Evolutionary conservation across 2,888 invertebrate genomes (phyloP).

Genomic region (Liposcelis brunnea): DNA sequence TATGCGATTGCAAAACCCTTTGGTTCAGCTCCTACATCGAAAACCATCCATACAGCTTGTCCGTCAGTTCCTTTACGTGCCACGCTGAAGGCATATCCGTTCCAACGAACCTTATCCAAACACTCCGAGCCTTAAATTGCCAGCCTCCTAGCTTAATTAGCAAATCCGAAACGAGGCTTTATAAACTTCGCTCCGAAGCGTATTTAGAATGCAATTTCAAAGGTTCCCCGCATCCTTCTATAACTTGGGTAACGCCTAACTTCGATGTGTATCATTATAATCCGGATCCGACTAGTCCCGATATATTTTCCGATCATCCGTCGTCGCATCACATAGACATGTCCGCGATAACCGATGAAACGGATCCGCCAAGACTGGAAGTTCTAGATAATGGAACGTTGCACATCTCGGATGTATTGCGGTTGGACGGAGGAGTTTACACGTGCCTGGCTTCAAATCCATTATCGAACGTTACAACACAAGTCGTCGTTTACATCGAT

Average conservation of each 20-base stretch:
- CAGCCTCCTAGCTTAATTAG: conserved; percentile 41
- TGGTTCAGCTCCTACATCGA: conserved; percentile 45
- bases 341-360: conserved; percentile 24
- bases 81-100: conserved; percentile 7
- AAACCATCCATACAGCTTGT: background rate
- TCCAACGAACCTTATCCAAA: conserved; percentile 46
- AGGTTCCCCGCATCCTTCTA: conserved; percentile 59
- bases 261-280: conserved; percentile 59
- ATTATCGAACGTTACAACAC: conserved; percentile 56
- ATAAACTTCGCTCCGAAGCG: conserved; percentile 46
- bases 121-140: conserved; percentile 54
- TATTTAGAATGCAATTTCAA: conserved; percentile 57
- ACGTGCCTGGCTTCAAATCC: conserved; percentile 74
- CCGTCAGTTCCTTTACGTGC: background rate
- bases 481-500: conserved; percentile 64
- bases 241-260: conserved; percentile 52
- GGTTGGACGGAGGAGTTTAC: conserved; percentile 71
- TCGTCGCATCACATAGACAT: conserved; percentile 37
- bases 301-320: conserved; percentile 49
- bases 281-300: conserved; percentile 47
- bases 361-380: conserved; percentile 36
- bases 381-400: conserved; percentile 64
- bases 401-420: conserved; percentile 47
- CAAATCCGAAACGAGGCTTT: conserved; percentile 42
- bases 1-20: conserved; percentile 70